These are phyloP conservation scores for Phasianus colchicus DNA, from an alignment of 2,113 vertebrate genomes.

Conservation along the genomic window DNA sequence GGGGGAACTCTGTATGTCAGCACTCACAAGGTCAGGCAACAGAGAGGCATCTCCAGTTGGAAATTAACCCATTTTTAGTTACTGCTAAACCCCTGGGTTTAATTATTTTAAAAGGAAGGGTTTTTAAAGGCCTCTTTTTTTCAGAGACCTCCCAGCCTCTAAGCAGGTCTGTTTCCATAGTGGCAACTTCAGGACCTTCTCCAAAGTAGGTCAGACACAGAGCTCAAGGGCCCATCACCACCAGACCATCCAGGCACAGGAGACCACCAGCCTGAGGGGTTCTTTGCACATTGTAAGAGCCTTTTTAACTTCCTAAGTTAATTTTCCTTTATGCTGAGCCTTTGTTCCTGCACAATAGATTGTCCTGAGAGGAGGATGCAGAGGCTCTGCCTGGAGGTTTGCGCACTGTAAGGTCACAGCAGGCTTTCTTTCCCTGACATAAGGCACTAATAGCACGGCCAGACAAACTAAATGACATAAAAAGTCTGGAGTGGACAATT, in stretches of 20 bases:
- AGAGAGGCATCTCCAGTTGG: neutral
- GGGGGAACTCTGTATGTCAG: rapidly evolving
- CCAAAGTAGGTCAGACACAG: neutral
- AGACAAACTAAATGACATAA: neutral
- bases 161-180: neutral
- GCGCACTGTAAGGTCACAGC: constrained; percentile 7
- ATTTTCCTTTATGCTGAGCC: neutral
- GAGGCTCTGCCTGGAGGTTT: neutral
- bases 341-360: neutral
- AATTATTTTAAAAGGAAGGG: constrained; percentile 8
- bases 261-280: neutral
- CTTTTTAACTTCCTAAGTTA: neutral
- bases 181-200: neutral
- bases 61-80: constrained; percentile 29
- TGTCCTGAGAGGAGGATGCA: neutral
- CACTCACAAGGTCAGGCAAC: neutral
- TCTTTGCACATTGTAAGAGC: neutral
- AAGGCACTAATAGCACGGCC: constrained; percentile 19
- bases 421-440: neutral
- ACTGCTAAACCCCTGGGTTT: neutral
- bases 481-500: constrained; percentile 31
- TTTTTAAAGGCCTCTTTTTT: neutral
- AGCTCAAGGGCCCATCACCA: neutral
- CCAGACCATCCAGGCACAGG: neutral
- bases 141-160: neutral